Conservation (phyloP, 2,888 invertebrate species). For the Norana najaformis region DNA sequence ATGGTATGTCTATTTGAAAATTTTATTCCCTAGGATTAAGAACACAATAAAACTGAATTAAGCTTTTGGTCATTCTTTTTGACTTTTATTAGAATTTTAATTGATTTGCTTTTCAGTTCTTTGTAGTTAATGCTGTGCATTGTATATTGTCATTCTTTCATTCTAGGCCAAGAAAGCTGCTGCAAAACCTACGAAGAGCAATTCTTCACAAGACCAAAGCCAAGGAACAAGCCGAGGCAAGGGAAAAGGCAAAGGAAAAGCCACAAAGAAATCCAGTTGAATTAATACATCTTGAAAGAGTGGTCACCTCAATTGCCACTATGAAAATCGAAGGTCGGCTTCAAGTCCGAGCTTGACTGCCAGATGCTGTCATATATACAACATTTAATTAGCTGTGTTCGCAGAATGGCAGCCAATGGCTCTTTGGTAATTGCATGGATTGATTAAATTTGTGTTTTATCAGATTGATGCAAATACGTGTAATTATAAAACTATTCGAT, state of each 20-base stretch:
- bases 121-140: not conserved
- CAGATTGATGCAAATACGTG: not conserved
- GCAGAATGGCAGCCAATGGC: not conserved
- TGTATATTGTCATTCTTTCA: not conserved
- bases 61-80: too few species aligned
- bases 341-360: not conserved
- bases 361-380: not conserved
- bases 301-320: not conserved
- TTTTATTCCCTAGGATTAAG: too few species aligned
- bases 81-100: conserved; percentile 7
- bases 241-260: conserved; percentile 29
- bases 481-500: too few species aligned
- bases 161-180: conserved; percentile 30
- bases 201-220: not conserved
- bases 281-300: not conserved
- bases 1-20: too few species aligned
- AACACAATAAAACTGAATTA: too few species aligned
- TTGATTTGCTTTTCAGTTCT: not conserved
- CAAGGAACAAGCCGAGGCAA: conserved; percentile 23
- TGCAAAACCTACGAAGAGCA: conserved; percentile 7
- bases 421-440: not conserved
- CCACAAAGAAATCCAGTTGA: not conserved
- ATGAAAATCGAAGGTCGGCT: not conserved
- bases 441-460: not conserved
- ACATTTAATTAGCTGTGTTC: not conserved